These are phyloP conservation scores for Lumbricus terrestris DNA, from an alignment of 2,888 invertebrate species.

Conservation along the genomic window DNA sequence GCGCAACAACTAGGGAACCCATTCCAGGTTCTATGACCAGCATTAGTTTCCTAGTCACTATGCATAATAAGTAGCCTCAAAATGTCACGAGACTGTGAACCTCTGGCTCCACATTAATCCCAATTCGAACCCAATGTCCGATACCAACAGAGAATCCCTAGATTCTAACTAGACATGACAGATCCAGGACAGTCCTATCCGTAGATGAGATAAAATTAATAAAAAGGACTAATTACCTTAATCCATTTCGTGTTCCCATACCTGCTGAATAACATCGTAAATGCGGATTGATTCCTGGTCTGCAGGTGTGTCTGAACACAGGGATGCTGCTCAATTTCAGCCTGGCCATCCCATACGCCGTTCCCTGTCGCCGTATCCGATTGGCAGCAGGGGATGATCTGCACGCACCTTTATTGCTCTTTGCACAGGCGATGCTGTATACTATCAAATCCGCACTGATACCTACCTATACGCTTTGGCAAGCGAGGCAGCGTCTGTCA, in stretches of 20 bases:
- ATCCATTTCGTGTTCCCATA: neutral
- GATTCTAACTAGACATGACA: no score
- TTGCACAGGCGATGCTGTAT: neutral
- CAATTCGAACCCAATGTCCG: no score
- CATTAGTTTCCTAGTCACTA: no score
- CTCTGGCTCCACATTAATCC: no score
- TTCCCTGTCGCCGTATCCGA: neutral
- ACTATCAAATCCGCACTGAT: neutral
- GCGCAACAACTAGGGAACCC: no score
- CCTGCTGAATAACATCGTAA: neutral
- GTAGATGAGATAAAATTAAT: no score
- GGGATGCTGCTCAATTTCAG: neutral
- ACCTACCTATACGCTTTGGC: neutral
- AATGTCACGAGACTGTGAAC: no score
- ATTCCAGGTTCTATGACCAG: no score
- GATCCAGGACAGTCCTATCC: no score
- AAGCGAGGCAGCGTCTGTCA: neutral
- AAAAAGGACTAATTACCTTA: neutral
- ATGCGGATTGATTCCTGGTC: neutral
- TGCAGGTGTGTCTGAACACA: neutral
- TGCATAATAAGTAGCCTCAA: no score
- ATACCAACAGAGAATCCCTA: no score
- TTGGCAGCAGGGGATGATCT: neutral
- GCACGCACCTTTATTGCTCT: neutral
- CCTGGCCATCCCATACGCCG: neutral